Percentiles rank a stretch among this genome's conserved stretches.
Evolutionary conservation across 2,888 invertebrate species (phyloP).

Genomic region (Gymnocheta viridis): DNA sequence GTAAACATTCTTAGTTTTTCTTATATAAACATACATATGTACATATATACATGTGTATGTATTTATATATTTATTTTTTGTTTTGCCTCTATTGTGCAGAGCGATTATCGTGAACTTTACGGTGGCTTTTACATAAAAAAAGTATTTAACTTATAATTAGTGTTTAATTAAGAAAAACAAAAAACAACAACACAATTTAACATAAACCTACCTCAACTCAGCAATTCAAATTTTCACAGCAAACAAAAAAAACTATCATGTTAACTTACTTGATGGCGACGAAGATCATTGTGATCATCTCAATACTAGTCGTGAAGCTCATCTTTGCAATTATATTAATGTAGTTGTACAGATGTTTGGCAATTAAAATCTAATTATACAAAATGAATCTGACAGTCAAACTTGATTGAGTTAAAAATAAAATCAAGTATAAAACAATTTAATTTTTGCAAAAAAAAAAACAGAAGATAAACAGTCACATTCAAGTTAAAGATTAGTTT

Average conservation of each 20-base stretch:
- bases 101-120: slow-evolving; percentile 33
- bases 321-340: slow-evolving; percentile 26
- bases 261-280: not conserved
- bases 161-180: slow-evolving; percentile 39
- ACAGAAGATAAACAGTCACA: not conserved
- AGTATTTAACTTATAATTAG: slow-evolving; percentile 54
- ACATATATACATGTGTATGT: too few relatives aligned
- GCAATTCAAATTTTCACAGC: slow-evolving; percentile 21
- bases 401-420: not conserved
- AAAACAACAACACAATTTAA: not conserved
- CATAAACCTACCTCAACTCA: slow-evolving; percentile 21
- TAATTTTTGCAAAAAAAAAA: not conserved
- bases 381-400: slow-evolving; percentile 8
- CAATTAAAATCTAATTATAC: slow-evolving; percentile 65
- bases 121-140: not conserved
- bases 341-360: slow-evolving; percentile 53
- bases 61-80: not conserved
- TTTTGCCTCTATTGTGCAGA: not conserved
- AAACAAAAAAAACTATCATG: not conserved
- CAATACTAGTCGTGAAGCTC: slow-evolving; percentile 3
- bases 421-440: not conserved
- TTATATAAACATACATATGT: too few relatives aligned
- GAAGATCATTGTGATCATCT: slow-evolving; percentile 29
- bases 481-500: slow-evolving; percentile 32
- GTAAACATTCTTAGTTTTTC: slow-evolving; percentile 16